Base-by-base conservation (phyloP, 2,113 vertebrate genomes). In the Lepus europaeus region DNA sequence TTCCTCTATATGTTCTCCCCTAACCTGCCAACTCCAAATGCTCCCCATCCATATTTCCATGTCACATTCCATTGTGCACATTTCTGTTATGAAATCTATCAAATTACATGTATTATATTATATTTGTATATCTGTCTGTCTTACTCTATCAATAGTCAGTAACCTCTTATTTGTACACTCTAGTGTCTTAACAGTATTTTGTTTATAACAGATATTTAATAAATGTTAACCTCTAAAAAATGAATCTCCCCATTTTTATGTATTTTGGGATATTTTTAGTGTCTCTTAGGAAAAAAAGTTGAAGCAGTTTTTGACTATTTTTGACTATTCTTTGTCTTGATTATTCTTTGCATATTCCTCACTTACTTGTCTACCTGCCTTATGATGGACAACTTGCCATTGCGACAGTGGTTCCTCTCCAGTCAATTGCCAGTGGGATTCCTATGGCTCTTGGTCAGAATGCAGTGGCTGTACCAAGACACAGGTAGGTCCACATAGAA, bases 401-500 rank as follows among this genome's bases (percentile, higher is more conserved):
- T 1, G 31, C 70, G 78, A 19, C 84, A 98, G 98, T 1, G 31
- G 85, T 45, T 93, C 97, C 17, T 31, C 78, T 87, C 98, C 97
- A 3, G 72, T 99, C n/a, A 82, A 99, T 73, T 99, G 99, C 94
- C 98, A 74, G 93, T 99, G 99, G 99, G 98, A 97, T 59, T 85
- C 98, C 23, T 99, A 98, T 94, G 98, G 98, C 17, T 97, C 98
- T 9, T 99, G 99, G 99, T 99, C 99, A 0, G 98, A 98, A 69
- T 99, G 99, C 84, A 98, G 98, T 27, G 98, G 99, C 72, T 99
- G 99, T 94, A 98, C 98, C 49, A 98, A 97, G 87, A 98, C 97
- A 1, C 98, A 99, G 98, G 99, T 99, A 98, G 29, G 96, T 83
- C 61, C 93, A 45, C 19, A 59, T 0, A 22, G 78, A 33, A 22